These are phyloP conservation scores for Ophioninae sp. DNA, from an alignment of 2,888 invertebrate species.

Conservation along the genomic window DNA sequence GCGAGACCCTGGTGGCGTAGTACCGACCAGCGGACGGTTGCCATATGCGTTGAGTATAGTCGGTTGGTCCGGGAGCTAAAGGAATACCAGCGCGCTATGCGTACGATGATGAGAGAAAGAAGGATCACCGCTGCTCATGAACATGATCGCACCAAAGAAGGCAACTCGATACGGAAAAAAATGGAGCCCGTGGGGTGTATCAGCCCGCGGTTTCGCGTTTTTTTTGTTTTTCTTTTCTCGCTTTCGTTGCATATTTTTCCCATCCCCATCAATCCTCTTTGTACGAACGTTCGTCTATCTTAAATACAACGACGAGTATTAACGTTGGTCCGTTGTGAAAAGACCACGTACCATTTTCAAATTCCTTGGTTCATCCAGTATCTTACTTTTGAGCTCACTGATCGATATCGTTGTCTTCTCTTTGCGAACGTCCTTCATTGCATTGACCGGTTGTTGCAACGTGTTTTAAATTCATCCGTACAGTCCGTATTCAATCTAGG, in stretches of 20 bases:
- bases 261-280: slow-evolving; percentile 31
- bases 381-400: background rate
- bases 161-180: slow-evolving; percentile 62
- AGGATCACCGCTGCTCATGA: slow-evolving; percentile 65
- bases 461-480: too few relatives aligned
- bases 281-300: slow-evolving; percentile 48
- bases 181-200: slow-evolving; percentile 52
- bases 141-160: slow-evolving; percentile 74
- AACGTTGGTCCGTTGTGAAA: background rate
- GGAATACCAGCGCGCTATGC: slow-evolving; percentile 32
- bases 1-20: slow-evolving; percentile 55
- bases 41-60: slow-evolving; percentile 71
- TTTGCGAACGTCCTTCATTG: too few relatives aligned
- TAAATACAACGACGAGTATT: slow-evolving; percentile 43
- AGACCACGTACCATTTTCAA: slow-evolving; percentile 27
- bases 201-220: slow-evolving; percentile 43
- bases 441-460: too few relatives aligned
- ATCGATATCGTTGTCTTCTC: too few relatives aligned
- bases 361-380: slow-evolving; percentile 16
- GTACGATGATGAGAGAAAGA: slow-evolving; percentile 51
- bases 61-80: slow-evolving; percentile 62
- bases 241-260: slow-evolving; percentile 33
- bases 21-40: slow-evolving; percentile 63
- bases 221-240: too few relatives aligned
- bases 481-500: too few relatives aligned